Evolutionary conservation across 2,888 invertebrate genomes (phyloP).

Genomic region (Sinohyriopsis cumingii): DNA sequence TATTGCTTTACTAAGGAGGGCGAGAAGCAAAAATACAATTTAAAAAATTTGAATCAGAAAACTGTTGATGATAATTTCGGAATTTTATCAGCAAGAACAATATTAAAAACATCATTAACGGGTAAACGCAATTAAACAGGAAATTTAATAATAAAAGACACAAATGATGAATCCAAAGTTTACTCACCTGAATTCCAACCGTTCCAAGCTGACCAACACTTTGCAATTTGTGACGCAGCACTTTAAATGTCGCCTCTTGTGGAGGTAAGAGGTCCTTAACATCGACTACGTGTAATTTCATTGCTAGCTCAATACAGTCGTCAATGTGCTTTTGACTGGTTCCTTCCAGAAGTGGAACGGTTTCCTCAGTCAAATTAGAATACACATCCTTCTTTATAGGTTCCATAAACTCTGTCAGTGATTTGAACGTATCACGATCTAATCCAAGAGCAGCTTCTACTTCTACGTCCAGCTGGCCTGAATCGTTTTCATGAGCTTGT

Average conservation of each 20-base stretch:
- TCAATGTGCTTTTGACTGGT: slow-evolving; percentile 55
- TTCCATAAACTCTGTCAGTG: slow-evolving; percentile 20
- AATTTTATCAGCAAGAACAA: too few relatives aligned
- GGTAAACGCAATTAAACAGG: too few relatives aligned
- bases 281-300: slow-evolving; percentile 48
- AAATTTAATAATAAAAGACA: background rate
- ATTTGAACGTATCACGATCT: slow-evolving; percentile 44
- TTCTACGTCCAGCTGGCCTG: slow-evolving; percentile 30
- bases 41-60: too few relatives aligned
- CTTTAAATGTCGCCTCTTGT: slow-evolving; percentile 42
- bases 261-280: slow-evolving; percentile 58
- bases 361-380: slow-evolving; percentile 26
- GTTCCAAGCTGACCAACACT: slow-evolving; percentile 54
- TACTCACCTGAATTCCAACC: slow-evolving; percentile 55
- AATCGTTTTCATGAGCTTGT: slow-evolving; percentile 22
- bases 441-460: slow-evolving; percentile 38
- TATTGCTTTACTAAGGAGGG: too few relatives aligned
- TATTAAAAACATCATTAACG: too few relatives aligned
- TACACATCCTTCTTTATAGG: slow-evolving; percentile 13
- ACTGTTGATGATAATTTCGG: too few relatives aligned
- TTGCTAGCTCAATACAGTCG: slow-evolving; percentile 48
- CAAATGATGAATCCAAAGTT: background rate
- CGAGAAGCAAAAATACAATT: too few relatives aligned
- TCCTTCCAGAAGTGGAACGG: slow-evolving; percentile 45
- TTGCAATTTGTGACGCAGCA: slow-evolving; percentile 48